phyloP scores from a whole-genome alignment of 2,797 vertebrate genomes.

The Etheostoma perlongum region DNA sequence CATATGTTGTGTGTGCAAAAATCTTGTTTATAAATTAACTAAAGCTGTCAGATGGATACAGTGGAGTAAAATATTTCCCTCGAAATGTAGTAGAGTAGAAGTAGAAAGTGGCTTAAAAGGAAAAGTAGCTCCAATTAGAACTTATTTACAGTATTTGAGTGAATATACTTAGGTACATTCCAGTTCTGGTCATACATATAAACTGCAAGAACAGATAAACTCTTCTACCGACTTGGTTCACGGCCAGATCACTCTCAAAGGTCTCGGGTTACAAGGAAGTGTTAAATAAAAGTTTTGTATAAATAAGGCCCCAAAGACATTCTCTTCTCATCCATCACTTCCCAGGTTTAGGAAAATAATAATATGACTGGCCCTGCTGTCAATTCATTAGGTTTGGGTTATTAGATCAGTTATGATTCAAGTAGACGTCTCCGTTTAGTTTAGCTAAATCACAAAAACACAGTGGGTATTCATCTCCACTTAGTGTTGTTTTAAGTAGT shows the following conservation, averaged over 20 bases:
- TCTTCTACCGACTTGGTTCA: conserved; percentile 37
- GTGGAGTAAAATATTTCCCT: too few species aligned
- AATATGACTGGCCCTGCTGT: background rate
- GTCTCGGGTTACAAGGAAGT: conserved; percentile 6
- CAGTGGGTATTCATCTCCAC: conserved; percentile 79
- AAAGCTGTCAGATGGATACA: too few species aligned
- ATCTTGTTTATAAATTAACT: too few species aligned
- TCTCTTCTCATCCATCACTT: background rate
- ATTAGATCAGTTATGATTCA: conserved; percentile 34
- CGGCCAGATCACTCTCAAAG: conserved; percentile 12
- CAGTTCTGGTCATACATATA: conserved; percentile 6
- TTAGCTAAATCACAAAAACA: conserved; percentile 62
- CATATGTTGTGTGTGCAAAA: too few species aligned
- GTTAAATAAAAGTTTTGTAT: conserved; percentile 8
- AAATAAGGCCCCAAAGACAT: background rate
- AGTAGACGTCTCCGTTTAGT: conserved; percentile 54
- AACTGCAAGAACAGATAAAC: conserved; percentile 41
- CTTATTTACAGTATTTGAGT: too few species aligned
- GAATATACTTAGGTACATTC: too few species aligned
- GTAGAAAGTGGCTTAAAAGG: too few species aligned
- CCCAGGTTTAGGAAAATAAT: background rate
- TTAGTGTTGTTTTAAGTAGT: conserved; percentile 81
- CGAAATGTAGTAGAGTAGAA: too few species aligned
- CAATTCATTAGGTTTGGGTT: background rate
- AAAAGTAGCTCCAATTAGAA: too few species aligned